These are phyloP conservation scores for Drosophila longiperda DNA, from an alignment of 2,888 invertebrate genomes.

Conservation along the genomic window DNA sequence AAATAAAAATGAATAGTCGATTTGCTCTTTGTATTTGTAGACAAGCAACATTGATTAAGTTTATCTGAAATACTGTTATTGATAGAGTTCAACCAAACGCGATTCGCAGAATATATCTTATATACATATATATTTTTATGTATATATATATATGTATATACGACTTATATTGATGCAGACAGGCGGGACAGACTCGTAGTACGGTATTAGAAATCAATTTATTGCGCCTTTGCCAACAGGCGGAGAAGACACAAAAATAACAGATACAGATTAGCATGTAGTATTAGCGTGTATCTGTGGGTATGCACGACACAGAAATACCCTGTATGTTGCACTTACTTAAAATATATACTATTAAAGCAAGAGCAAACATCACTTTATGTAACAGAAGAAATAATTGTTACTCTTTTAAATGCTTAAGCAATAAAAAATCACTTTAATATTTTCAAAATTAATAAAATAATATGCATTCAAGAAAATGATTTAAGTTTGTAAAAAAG, in stretches of 20 bases:
- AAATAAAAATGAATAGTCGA: not conserved
- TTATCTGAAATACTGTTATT: constrained; percentile 49
- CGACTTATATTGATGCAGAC: constrained; percentile 40
- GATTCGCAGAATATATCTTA: constrained; percentile 21
- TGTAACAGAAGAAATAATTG: no score
- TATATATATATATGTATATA: not conserved
- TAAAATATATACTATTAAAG: not conserved
- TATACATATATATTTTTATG: not conserved
- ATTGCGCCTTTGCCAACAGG: constrained; percentile 73
- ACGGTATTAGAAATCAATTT: constrained; percentile 74
- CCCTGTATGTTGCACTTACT: not conserved
- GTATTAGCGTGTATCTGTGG: not conserved
- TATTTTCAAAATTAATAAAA: not conserved
- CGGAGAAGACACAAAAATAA: constrained; percentile 36
- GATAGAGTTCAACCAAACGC: constrained; percentile 46
- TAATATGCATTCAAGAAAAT: not conserved
- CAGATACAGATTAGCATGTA: constrained; percentile 7
- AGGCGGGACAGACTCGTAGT: constrained; percentile 39
- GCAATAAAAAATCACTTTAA: not conserved
- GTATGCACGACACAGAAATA: not conserved
- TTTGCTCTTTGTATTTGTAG: not conserved
- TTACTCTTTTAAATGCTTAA: not conserved
- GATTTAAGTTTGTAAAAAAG: not conserved
- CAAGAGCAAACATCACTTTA: not conserved
- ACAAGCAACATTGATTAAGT: constrained; percentile 8